A percentile compares a stretch with the other conserved stretches of the same genome.
Conservation (phyloP, 2,888 invertebrate species). For the Meandrusa payeni region DNA sequence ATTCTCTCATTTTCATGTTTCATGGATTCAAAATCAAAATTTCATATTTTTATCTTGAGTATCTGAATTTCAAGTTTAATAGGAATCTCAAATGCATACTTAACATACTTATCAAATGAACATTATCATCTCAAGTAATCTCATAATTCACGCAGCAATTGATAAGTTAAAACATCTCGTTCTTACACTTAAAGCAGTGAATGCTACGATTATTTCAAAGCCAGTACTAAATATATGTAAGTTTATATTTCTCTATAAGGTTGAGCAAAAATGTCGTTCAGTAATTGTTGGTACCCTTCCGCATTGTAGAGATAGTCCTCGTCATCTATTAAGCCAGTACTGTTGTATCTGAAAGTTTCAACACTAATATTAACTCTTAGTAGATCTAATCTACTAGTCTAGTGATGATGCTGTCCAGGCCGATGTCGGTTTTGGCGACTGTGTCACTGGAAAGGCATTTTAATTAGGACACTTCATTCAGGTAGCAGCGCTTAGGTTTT, state of each 20-base stretch:
- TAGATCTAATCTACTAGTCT: too few species aligned
- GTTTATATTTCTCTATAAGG: slow-evolving; percentile 66
- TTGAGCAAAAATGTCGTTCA: slow-evolving; percentile 78
- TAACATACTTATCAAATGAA: too few species aligned
- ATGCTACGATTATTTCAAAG: slow-evolving; percentile 19
- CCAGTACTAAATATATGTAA: slow-evolving; percentile 1
- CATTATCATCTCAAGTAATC: slow-evolving; percentile 37
- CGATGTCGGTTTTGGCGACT: too few species aligned
- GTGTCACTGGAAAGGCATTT: too few species aligned
- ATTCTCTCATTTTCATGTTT: too few species aligned
- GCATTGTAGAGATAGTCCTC: slow-evolving; percentile 69
- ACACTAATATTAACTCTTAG: too few species aligned
- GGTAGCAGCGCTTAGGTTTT: too few species aligned
- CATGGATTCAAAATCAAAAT: too few species aligned
- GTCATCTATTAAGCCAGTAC: slow-evolving; percentile 51
- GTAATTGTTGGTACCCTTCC: slow-evolving; percentile 68
- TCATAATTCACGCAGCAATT: slow-evolving; percentile 27
- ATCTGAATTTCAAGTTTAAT: slow-evolving; percentile 42
- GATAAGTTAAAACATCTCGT: not conserved
- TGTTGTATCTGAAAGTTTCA: slow-evolving; percentile 61
- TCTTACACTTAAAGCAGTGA: slow-evolving; percentile 16
- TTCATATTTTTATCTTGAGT: slow-evolving; percentile 6
- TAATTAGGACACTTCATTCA: too few species aligned
- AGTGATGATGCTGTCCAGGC: too few species aligned
- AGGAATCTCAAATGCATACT: slow-evolving; percentile 52